Evolutionary conservation across 2,888 invertebrate species (phyloP), one percentile per base, ranked within the genome.

Genomic region (Lordiphosa fenestrarum): DNA sequence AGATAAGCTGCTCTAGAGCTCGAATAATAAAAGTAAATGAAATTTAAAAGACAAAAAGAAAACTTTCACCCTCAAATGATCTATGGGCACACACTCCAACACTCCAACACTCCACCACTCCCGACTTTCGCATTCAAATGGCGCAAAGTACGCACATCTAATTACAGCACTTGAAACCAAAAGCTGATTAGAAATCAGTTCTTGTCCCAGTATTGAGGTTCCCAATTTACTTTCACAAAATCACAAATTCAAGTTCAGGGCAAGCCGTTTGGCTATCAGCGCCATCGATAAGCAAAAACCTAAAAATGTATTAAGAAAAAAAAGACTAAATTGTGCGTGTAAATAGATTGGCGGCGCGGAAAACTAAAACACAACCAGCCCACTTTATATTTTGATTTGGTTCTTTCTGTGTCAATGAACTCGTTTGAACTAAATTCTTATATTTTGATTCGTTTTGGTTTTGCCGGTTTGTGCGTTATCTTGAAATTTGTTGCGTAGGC

Each of bases 401-500:
- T 73, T 67, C 21, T 69, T 85, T 86, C 70, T 86, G 74, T 84
- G 85, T 85, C 85, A 86, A 86, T 81, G 86, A 86, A 86, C 87
- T 81, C 65, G 46, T 49, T 61, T 86, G 85, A 86, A 86, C 86
- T 78, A 74, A 82, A 78, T 78, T 71, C 65, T 62, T 64, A 68
- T 69, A 63, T 48, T 80, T 57, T 41, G 66, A 37, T 75, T 73
- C 62, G 66, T 67, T 66, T 63, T 49, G 15, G n/a, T 46, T 71
- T 33, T 33, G 71, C 63, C 44, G 44, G 69, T 30, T 30, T 3
- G 30, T 73, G 66, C 49, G 46, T 80, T 84, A 84, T 84, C 84
- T 71, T 15, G 50, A 50, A 44, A 47, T 38, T 44, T 63, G 57
- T 70, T 75, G 70, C 73, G 83, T 77, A 84, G 84, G 82, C 81